These are phyloP conservation scores for Rattus rattus DNA, from an alignment of 2,113 vertebrate species.

Conservation along the genomic window DNA sequence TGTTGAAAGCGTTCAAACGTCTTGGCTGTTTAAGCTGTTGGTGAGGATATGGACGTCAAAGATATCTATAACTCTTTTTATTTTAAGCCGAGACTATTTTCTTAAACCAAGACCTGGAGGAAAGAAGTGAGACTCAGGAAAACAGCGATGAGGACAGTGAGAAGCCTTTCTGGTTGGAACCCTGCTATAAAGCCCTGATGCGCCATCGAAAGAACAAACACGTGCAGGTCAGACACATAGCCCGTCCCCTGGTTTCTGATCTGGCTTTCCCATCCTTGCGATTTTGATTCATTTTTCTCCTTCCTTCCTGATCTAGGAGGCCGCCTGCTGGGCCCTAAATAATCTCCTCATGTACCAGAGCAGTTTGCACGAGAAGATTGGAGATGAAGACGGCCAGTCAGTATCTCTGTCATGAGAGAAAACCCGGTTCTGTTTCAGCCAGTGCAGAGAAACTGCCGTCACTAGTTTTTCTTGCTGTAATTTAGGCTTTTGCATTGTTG, in stretches of 20 bases:
- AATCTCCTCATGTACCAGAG: conserved; percentile 92
- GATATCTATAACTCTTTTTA: neutral
- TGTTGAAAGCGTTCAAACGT: neutral
- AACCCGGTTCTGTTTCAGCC: neutral
- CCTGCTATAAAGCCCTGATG: conserved; percentile 92
- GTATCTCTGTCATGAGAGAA: conserved; percentile 71
- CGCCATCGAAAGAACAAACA: conserved; percentile 88
- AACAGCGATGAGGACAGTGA: conserved; percentile 81
- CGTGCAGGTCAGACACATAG: conserved; percentile 90
- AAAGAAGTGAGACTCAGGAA: conserved; percentile 85
- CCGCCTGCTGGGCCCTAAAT: conserved; percentile 95
- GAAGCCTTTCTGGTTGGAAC: conserved; percentile 92
- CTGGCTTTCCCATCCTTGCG: neutral
- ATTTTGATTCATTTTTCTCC: conserved; percentile 41
- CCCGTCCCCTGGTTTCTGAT: neutral
- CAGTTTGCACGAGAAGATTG: conserved; percentile 87
- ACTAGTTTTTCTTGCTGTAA: neutral
- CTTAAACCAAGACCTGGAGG: conserved; percentile 91
- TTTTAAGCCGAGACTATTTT: conserved; percentile 94
- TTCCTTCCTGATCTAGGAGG: conserved; percentile 87
- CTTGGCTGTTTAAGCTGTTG: neutral
- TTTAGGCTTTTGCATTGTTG: neutral
- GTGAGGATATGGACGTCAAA: conserved; percentile 29
- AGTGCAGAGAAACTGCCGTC: neutral
- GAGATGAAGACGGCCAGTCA: conserved; percentile 92